phyloP scores from a whole-genome alignment of 1,140 invertebrate species.

The Drosophila elegans region DNA sequence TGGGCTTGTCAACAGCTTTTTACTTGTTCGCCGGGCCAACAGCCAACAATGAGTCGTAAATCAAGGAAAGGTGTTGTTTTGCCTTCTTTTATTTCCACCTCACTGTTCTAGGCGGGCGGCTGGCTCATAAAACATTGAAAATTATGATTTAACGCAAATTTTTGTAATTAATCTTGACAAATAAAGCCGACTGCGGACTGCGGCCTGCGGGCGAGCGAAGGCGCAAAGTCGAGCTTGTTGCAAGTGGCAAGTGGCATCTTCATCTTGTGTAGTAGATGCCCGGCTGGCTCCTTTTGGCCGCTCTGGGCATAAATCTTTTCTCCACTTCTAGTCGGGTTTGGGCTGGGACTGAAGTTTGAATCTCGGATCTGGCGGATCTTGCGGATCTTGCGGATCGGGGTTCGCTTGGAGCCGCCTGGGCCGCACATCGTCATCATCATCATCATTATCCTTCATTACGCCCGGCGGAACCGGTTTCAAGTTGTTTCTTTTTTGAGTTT shows the following conservation, averaged over 20 bases:
- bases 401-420: constrained; percentile 31
- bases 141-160: constrained; percentile 83
- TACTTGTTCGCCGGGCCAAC: neutral
- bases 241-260: constrained; percentile 60
- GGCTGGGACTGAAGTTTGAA: constrained; percentile 24
- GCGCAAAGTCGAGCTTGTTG: constrained; percentile 10
- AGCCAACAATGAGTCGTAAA: constrained; percentile 62
- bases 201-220: constrained; percentile 29
- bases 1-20: constrained; percentile 68
- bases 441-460: constrained; percentile 84
- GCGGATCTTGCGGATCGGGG: constrained; percentile 13
- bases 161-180: constrained; percentile 83
- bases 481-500: constrained; percentile 41
- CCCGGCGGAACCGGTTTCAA: constrained; percentile 58
- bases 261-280: constrained; percentile 57
- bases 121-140: constrained; percentile 73
- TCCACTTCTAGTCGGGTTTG: constrained; percentile 57
- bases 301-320: constrained; percentile 70
- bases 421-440: constrained; percentile 53
- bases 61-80: constrained; percentile 52
- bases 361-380: constrained; percentile 3
- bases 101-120: constrained; percentile 32
- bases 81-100: neutral
- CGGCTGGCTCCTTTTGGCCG: constrained; percentile 42
- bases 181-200: constrained; percentile 60